Conservation (phyloP, 2,888 invertebrate species). For the Buathra laborator region DNA sequence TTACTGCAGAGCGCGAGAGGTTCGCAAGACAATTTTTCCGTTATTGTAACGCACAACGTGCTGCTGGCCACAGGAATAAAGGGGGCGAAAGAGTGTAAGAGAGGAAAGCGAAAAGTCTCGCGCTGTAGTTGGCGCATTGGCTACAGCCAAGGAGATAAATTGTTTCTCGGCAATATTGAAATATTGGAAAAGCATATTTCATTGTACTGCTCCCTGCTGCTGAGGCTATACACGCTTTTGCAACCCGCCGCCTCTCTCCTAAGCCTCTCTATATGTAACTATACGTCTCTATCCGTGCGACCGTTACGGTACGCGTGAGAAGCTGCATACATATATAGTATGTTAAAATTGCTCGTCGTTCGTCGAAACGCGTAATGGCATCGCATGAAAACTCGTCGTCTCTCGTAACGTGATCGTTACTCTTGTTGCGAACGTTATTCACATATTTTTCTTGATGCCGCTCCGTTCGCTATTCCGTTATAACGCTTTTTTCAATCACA, state of each 20-base stretch:
- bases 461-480: background rate
- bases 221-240: slow-evolving; percentile 40
- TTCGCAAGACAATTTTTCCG: slow-evolving; percentile 72
- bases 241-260: background rate
- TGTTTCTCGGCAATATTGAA: slow-evolving; percentile 80
- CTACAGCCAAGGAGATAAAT: slow-evolving; percentile 77
- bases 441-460: slow-evolving; percentile 16
- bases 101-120: slow-evolving; percentile 25
- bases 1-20: slow-evolving; percentile 41
- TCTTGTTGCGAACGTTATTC: slow-evolving; percentile 22
- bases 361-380: slow-evolving; percentile 35
- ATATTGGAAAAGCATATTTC: slow-evolving; percentile 82
- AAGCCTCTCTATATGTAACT: slow-evolving; percentile 22
- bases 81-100: slow-evolving; percentile 57
- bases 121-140: slow-evolving; percentile 46
- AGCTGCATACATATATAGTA: background rate
- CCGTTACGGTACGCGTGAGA: background rate
- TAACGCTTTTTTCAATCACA: background rate
- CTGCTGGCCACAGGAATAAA: slow-evolving; percentile 43
- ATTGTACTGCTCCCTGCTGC: slow-evolving; percentile 70
- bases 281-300: slow-evolving; percentile 29
- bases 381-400: slow-evolving; percentile 41
- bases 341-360: slow-evolving; percentile 26
- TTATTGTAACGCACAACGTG: slow-evolving; percentile 74
- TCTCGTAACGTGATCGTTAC: slow-evolving; percentile 43